phyloP scores from a whole-genome alignment of 2,888 invertebrate genomes.

The Corbicula japonica region DNA sequence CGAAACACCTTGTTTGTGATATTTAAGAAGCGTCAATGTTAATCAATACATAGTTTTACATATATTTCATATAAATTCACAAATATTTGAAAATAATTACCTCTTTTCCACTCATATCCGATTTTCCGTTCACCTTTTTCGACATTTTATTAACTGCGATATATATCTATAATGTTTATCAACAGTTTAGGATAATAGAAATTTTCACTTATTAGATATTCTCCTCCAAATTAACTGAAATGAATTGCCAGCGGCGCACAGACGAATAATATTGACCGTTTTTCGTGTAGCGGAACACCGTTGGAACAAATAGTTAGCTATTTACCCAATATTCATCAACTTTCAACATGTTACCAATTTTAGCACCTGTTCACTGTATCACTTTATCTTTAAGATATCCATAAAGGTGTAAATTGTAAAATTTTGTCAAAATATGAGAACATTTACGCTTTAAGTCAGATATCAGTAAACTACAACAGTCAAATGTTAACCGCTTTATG shows the following conservation, averaged over 20 bases:
- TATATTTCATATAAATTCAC: neutral
- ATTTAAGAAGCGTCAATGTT: no score
- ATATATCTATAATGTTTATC: neutral
- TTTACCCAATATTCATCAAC: conserved; percentile 28
- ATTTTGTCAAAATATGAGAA: conserved; percentile 20
- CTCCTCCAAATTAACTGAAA: conserved; percentile 44
- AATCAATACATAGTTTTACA: no score
- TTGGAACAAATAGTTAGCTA: conserved; percentile 33
- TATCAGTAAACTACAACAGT: no score
- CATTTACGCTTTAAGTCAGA: no score
- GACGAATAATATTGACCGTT: conserved; percentile 42
- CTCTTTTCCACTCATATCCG: conserved; percentile 22
- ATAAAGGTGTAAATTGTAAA: conserved; percentile 45
- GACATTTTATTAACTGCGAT: conserved; percentile 28
- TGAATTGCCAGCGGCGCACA: conserved; percentile 25
- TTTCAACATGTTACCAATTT: conserved; percentile 23
- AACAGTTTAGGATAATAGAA: conserved; percentile 21
- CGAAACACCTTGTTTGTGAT: no score
- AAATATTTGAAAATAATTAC: conserved; percentile 2
- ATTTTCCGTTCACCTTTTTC: conserved; percentile 33
- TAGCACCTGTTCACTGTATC: conserved; percentile 51
- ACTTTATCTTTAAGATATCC: conserved; percentile 28
- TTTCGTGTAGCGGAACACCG: conserved; percentile 19
- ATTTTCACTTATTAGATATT: conserved; percentile 4
- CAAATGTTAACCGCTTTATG: no score